phyloP scores from a whole-genome alignment of 2,888 invertebrate genomes.

The Oscheius sp. region DNA sequence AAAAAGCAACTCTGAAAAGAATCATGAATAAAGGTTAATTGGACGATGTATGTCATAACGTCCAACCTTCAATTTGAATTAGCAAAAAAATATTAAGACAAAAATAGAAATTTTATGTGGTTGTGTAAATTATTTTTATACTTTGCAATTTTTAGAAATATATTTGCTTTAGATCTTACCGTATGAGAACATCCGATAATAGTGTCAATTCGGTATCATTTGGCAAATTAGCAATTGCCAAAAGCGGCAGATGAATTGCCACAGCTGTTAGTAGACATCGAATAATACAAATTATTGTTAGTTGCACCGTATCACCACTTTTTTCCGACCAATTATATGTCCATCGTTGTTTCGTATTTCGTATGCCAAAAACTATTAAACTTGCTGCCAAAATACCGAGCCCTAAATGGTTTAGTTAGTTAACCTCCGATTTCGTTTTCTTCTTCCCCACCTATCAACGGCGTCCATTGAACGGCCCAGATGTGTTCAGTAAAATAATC shows the following conservation, averaged over 20 bases:
- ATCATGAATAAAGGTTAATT: no score
- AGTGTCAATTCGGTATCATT: slow-evolving; percentile 38
- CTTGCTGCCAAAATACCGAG: slow-evolving; percentile 32
- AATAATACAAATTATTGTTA: slow-evolving; percentile 38
- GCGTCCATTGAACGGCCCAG: slow-evolving; percentile 44
- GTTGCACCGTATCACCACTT: slow-evolving; percentile 37
- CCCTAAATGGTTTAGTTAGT: slow-evolving; percentile 12
- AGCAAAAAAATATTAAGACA: no score
- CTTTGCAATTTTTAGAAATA: not conserved
- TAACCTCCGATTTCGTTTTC: not conserved
- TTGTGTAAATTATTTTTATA: not conserved
- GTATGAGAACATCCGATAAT: slow-evolving; percentile 44
- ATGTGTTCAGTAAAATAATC: slow-evolving; percentile 36
- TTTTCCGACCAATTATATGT: slow-evolving; percentile 57
- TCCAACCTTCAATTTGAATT: no score
- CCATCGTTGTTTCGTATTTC: slow-evolving; percentile 48
- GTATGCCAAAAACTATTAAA: slow-evolving; percentile 39
- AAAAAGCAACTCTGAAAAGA: slow-evolving; percentile 34
- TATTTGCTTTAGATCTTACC: slow-evolving; percentile 16
- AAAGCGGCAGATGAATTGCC: slow-evolving; percentile 48
- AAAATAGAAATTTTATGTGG: no score
- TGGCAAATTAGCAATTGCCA: slow-evolving; percentile 36
- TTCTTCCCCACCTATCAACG: slow-evolving; percentile 35
- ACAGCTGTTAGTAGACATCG: slow-evolving; percentile 45
- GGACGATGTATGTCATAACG: no score